A percentile compares a stretch with the other conserved stretches of the same genome.
phyloP scores from a whole-genome alignment of 2,888 invertebrate species.

The Drosophila falleni region DNA sequence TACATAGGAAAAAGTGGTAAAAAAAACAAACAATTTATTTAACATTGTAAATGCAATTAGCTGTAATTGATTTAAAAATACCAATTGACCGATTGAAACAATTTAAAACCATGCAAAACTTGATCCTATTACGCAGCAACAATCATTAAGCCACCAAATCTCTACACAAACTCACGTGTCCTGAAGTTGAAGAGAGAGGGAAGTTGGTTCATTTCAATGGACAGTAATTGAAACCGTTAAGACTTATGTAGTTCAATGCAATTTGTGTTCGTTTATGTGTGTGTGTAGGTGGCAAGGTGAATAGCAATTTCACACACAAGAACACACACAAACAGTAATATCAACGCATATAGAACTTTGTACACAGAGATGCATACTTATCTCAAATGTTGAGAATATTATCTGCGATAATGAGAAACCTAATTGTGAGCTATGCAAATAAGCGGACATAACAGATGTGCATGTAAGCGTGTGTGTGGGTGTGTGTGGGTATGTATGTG shows the following conservation, averaged over 20 bases:
- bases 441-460: conserved; percentile 40
- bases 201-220: conserved; percentile 25
- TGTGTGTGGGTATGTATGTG: conserved; percentile 13
- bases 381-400: conserved; percentile 76
- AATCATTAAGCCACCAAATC: conserved; percentile 39
- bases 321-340: conserved; percentile 40
- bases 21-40: neutral
- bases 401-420: conserved; percentile 75
- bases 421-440: conserved; percentile 78
- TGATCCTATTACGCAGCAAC: neutral
- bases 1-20: too few species aligned
- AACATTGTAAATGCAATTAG: conserved; percentile 1
- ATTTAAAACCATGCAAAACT: neutral
- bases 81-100: neutral
- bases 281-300: conserved; percentile 34
- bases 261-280: conserved; percentile 29
- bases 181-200: neutral
- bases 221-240: conserved; percentile 74
- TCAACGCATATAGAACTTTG: conserved; percentile 38
- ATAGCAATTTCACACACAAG: conserved; percentile 41
- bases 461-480: conserved; percentile 5
- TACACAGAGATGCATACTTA: conserved; percentile 42
- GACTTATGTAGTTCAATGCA: conserved; percentile 53
- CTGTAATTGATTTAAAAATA: neutral
- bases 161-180: conserved; percentile 44